Evolutionary conservation across 2,113 vertebrate genomes (phyloP).

Genomic region (Psettodes erumei): DNA sequence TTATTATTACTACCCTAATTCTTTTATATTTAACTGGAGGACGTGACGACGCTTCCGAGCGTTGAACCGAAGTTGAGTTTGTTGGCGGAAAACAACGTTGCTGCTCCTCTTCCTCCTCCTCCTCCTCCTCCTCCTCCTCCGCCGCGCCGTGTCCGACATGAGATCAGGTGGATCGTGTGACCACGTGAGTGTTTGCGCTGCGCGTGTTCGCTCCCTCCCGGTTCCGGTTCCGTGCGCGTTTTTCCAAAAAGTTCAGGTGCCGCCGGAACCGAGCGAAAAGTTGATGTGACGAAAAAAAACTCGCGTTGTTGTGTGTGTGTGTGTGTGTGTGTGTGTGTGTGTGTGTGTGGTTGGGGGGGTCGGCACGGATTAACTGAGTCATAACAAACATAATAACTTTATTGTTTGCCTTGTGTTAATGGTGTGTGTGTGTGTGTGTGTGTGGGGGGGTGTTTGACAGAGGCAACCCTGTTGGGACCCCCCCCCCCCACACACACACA

Average conservation of each 20-base stretch:
- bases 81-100: constrained; percentile 59
- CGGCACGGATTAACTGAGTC: constrained; percentile 46
- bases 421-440: too few relatives aligned
- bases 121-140: constrained; percentile 5
- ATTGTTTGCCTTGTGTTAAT: constrained; percentile 43
- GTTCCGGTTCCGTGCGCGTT: too few relatives aligned
- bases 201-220: too few relatives aligned
- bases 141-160: constrained; percentile 55
- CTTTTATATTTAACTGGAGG: too few relatives aligned
- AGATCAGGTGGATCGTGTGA: constrained; percentile 61
- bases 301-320: constrained; percentile 40
- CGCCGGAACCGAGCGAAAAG: not conserved
- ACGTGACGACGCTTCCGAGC: not conserved
- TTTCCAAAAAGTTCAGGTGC: too few relatives aligned
- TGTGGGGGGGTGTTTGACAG: too few relatives aligned
- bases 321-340: too few relatives aligned
- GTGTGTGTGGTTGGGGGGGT: too few relatives aligned
- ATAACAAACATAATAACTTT: constrained; percentile 45
- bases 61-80: not conserved
- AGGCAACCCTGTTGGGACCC: not conserved
- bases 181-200: not conserved
- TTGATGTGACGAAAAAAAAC: constrained; percentile 43
- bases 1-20: too few relatives aligned
- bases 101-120: not conserved
- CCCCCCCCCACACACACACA: constrained; percentile 15